Evolutionary conservation across 2,113 vertebrate genomes (phyloP).

Genomic region (Aythya baeri): DNA sequence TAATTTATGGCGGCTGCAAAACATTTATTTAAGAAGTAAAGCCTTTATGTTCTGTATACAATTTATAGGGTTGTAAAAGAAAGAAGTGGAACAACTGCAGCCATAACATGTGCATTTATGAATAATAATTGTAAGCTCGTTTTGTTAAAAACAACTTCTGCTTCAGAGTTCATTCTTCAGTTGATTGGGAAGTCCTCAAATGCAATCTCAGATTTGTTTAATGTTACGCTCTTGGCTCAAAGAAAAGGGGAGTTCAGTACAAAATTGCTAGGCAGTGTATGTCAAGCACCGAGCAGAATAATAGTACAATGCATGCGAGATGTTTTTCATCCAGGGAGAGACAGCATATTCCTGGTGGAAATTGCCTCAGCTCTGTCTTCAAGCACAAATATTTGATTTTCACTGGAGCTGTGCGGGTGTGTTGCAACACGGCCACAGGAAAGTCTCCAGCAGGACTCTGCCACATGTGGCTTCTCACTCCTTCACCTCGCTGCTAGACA

Average conservation of each 20-base stretch:
- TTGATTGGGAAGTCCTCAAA: background rate
- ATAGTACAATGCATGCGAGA: fast-evolving
- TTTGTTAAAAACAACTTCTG: conserved; percentile 53
- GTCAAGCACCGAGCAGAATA: background rate
- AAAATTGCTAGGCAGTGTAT: background rate
- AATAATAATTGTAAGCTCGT: conserved; percentile 67
- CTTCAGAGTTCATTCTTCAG: conserved; percentile 22
- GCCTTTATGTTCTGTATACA: conserved; percentile 67
- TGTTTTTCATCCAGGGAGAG: background rate
- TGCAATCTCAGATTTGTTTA: background rate
- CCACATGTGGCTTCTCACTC: background rate
- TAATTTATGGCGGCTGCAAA: conserved; percentile 68
- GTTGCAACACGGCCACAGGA: background rate
- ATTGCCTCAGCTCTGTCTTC: background rate
- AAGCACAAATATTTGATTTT: conserved; percentile 17
- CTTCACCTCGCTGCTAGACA: background rate
- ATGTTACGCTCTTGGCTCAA: background rate
- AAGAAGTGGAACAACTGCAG: conserved; percentile 65
- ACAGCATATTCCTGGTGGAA: background rate
- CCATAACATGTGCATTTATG: conserved; percentile 68
- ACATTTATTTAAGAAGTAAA: conserved; percentile 68
- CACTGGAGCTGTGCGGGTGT: background rate
- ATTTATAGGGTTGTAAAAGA: conserved; percentile 71
- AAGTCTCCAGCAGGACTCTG: background rate
- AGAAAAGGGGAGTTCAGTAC: background rate